Evolutionary conservation across 2,113 vertebrate species (phyloP), one percentile per base, ranked within the genome.

Genomic region (Neotoma lepida): DNA sequence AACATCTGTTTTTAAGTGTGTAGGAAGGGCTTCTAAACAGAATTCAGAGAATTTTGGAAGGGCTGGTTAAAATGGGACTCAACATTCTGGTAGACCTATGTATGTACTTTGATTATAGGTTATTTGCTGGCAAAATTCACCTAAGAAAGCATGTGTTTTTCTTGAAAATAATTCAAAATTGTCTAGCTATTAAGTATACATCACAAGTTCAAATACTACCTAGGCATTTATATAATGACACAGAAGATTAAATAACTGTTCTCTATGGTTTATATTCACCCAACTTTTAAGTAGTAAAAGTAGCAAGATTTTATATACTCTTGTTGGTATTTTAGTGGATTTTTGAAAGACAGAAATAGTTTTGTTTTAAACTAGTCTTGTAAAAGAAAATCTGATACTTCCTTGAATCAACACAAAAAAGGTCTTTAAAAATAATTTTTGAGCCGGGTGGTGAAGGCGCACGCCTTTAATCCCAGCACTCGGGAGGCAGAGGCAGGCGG

Each of bases 81-180:
- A 86, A 82, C 17, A 76, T 86, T 96, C 35, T 89, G 68, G 70
- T 51, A 85, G 14, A 89, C 41, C 46, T 56, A 54, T 20, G 51
- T 74, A 58, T 17, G 39, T 74, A 58, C 54, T 94, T 93, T 91
- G 85, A 86, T 2, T 97, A 4, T 61, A 88, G 92, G 56, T 92
- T 94, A 89, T 30, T 30, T 84, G n/a, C 82, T 95, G 70, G 76
- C 46, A 88, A 94, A 94, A 94, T 88, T 74, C 58, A 91, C 13
- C 63, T 76, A 86, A 33, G 84, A 61, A 82, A 61, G n/a, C 15
- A 6, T 91, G 78, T 85, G 26, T 85, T 95, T 93, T 95, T 88
- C 78, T 80, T 80, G 61, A 70, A 84, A 96, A 90, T 78, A 88
- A 73, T 1, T 92, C 51, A 73, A 86, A 97, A 51, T 6, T 78